Percentiles rank a stretch among this genome's conserved stretches.
Evolutionary conservation across 2,888 invertebrate species (phyloP).

Genomic region (Drosophila imparisetae): DNA sequence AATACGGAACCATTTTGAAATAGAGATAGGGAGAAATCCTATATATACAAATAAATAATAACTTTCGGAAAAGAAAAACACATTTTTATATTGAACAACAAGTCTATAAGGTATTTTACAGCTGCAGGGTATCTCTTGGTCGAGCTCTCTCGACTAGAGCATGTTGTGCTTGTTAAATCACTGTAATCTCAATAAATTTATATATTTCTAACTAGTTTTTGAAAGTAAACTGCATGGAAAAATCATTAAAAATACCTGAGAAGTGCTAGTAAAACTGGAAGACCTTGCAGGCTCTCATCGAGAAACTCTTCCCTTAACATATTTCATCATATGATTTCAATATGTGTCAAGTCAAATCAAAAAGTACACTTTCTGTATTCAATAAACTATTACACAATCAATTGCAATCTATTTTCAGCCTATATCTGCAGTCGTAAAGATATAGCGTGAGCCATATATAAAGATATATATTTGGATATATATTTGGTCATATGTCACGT

Average conservation of each 20-base stretch:
- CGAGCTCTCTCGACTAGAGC: background rate
- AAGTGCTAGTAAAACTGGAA: background rate
- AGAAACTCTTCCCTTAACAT: background rate
- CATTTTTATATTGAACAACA: background rate
- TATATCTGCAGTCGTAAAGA: background rate
- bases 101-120: background rate
- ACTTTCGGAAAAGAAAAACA: background rate
- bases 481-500: slow-evolving; percentile 52
- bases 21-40: no score
- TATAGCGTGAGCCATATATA: slow-evolving; percentile 3
- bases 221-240: background rate
- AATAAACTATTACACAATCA: background rate
- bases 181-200: background rate
- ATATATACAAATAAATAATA: background rate
- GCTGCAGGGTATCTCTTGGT: background rate
- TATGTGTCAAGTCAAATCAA: background rate
- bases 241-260: background rate
- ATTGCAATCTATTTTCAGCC: background rate
- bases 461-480: background rate
- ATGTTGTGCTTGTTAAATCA: background rate
- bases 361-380: background rate
- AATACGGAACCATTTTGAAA: background rate
- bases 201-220: background rate
- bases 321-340: background rate
- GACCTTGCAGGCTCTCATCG: background rate